Conservation (phyloP, 1,140 invertebrate species). For the Lerema accius region DNA sequence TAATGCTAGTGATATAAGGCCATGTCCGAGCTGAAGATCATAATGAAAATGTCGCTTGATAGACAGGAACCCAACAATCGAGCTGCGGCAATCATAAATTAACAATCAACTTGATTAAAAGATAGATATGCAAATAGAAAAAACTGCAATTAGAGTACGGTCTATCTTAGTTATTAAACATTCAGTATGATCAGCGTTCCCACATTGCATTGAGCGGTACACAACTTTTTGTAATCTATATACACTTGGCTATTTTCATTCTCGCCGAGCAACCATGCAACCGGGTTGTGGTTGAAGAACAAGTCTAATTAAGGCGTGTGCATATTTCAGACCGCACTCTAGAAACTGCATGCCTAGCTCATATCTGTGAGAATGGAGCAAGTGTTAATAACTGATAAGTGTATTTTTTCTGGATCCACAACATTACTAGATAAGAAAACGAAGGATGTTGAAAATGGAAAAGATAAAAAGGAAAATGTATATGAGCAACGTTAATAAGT, state of each 20-base stretch:
- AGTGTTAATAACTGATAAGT: slow-evolving; percentile 1
- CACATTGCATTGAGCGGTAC: not conserved
- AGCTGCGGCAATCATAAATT: not conserved
- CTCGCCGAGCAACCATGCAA: slow-evolving; percentile 29
- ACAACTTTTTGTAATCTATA: slow-evolving; percentile 23
- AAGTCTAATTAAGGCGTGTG: slow-evolving; percentile 53
- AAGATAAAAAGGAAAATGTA: not conserved
- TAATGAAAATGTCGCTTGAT: not conserved
- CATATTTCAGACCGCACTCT: slow-evolving; percentile 43
- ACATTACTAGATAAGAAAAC: not conserved
- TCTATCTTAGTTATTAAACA: not conserved
- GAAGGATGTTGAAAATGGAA: not conserved
- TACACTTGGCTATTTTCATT: slow-evolving; percentile 37
- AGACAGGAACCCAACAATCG: not conserved
- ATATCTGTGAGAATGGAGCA: slow-evolving; percentile 47
- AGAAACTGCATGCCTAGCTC: slow-evolving; percentile 47
- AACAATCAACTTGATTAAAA: too few species aligned
- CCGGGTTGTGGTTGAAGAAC: slow-evolving; percentile 41
- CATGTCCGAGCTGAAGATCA: not conserved
- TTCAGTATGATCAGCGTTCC: slow-evolving; percentile 5
- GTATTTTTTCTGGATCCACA: not conserved
- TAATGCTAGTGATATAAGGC: not conserved
- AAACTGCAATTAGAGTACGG: not conserved
- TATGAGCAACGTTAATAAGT: too few species aligned
- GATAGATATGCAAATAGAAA: not conserved